Percentiles rank a stretch among this genome's conserved stretches.
Evolutionary conservation across 2,797 vertebrate species (phyloP).

Genomic region (Artibeus lituratus): DNA sequence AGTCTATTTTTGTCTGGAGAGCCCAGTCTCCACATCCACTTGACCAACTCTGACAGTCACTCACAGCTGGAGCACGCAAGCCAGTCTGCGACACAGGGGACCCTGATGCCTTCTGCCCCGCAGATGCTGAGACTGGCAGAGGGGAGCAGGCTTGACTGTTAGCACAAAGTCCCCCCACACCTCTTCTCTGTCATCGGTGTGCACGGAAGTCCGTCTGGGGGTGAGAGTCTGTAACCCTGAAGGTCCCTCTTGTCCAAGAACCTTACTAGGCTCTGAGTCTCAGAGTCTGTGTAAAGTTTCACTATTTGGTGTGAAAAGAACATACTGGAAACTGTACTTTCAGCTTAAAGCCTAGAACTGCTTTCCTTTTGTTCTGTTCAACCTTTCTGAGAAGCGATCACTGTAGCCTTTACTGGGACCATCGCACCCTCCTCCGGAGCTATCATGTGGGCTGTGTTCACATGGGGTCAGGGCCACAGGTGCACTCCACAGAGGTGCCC

Average conservation of each 20-base stretch:
- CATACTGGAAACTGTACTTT: neutral
- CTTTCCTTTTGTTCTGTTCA: neutral
- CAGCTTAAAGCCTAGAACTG: neutral
- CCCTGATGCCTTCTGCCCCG: neutral
- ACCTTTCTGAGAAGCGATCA: neutral
- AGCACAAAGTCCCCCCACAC: neutral
- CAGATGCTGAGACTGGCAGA: neutral
- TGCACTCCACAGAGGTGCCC: neutral
- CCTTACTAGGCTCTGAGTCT: neutral
- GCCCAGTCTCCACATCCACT: neutral
- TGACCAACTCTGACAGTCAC: neutral
- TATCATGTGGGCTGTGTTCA: neutral
- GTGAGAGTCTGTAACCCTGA: neutral
- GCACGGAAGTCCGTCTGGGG: neutral
- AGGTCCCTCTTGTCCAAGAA: neutral
- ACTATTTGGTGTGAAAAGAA: neutral
- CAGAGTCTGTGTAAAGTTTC: neutral
- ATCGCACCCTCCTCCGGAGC: neutral
- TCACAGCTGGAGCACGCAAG: rapidly evolving
- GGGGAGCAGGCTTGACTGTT: neutral
- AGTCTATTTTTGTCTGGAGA: neutral
- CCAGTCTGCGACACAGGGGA: neutral
- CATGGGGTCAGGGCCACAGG: no score
- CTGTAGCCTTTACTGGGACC: neutral
- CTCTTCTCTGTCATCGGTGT: neutral